phyloP scores from a whole-genome alignment of 2,797 vertebrate genomes.

The Gallirallus australis region DNA sequence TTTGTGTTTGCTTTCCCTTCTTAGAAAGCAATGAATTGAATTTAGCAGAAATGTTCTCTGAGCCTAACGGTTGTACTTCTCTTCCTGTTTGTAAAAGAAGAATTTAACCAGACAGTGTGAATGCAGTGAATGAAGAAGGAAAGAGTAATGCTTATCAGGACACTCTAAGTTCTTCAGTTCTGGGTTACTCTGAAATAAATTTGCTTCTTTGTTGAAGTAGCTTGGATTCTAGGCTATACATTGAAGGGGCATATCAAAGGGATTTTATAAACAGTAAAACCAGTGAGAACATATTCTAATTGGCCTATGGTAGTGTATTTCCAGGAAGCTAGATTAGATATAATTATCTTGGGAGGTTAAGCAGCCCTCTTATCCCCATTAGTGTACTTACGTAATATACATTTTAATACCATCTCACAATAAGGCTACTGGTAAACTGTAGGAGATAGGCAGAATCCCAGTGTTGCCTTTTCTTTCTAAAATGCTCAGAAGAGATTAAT shows the following conservation, averaged over 20 bases:
- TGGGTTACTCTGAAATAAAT: not conserved
- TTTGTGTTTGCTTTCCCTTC: not conserved
- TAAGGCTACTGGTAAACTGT: not conserved
- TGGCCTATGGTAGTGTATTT: constrained; percentile 52
- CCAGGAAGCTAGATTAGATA: constrained; percentile 44
- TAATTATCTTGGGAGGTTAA: constrained; percentile 46
- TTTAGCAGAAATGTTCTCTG: not conserved
- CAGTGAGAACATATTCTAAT: not conserved
- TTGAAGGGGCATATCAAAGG: not conserved
- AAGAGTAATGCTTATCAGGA: not conserved
- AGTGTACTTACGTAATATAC: constrained; percentile 48
- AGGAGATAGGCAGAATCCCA: not conserved
- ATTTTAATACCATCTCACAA: constrained; percentile 45
- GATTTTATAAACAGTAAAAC: constrained; percentile 3
- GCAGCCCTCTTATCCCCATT: constrained; percentile 44
- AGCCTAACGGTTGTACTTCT: not conserved
- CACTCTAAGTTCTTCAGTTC: not conserved
- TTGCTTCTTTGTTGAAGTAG: not conserved
- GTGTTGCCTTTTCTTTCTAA: not conserved
- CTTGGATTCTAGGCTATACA: not conserved
- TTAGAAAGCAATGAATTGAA: not conserved
- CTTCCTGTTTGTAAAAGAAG: not conserved
- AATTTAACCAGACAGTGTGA: not conserved
- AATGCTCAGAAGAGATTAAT: not conserved
- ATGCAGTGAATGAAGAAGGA: not conserved